Percentiles rank a stretch among this genome's conserved stretches.
These are phyloP conservation scores for Erinaceus europaeus DNA, from an alignment of 2,113 vertebrate genomes.

Conservation along the genomic window DNA sequence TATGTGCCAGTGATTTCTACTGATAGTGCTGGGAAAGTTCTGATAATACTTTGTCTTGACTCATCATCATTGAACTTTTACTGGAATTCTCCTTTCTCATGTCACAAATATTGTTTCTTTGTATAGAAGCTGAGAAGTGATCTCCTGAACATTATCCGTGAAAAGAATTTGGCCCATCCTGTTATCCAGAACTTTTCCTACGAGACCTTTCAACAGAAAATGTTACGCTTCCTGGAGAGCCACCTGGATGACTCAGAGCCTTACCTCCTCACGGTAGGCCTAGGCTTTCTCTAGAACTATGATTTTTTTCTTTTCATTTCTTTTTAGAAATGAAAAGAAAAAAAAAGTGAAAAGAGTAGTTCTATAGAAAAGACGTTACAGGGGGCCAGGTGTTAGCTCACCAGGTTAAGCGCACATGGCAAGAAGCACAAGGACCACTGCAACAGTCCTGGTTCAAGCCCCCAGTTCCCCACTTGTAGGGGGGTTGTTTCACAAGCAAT, in stretches of 20 bases:
- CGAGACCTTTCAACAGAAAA: constrained; percentile 84
- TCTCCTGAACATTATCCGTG: constrained; percentile 82
- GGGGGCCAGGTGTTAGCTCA: too few species aligned
- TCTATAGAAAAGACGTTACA: too few species aligned
- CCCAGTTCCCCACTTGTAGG: too few species aligned
- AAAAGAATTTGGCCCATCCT: constrained; percentile 82
- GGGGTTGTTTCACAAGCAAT: too few species aligned
- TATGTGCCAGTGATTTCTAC: not conserved
- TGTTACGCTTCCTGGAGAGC: constrained; percentile 84
- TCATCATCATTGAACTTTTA: constrained; percentile 23
- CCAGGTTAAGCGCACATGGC: too few species aligned
- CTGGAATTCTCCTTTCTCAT: constrained; percentile 24
- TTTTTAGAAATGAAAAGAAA: not conserved
- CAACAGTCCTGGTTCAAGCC: too few species aligned
- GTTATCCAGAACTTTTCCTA: constrained; percentile 85
- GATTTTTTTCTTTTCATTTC: too few species aligned
- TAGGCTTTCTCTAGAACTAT: not conserved
- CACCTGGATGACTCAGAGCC: constrained; percentile 81
- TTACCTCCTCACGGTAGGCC: constrained; percentile 84
- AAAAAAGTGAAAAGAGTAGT: not conserved
- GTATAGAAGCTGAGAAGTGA: constrained; percentile 82
- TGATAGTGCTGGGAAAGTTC: not conserved
- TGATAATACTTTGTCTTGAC: not conserved
- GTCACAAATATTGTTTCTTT: not conserved
- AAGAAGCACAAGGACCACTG: too few species aligned